phyloP scores from a whole-genome alignment of 2,113 vertebrate genomes.

The Labrus mixtus region DNA sequence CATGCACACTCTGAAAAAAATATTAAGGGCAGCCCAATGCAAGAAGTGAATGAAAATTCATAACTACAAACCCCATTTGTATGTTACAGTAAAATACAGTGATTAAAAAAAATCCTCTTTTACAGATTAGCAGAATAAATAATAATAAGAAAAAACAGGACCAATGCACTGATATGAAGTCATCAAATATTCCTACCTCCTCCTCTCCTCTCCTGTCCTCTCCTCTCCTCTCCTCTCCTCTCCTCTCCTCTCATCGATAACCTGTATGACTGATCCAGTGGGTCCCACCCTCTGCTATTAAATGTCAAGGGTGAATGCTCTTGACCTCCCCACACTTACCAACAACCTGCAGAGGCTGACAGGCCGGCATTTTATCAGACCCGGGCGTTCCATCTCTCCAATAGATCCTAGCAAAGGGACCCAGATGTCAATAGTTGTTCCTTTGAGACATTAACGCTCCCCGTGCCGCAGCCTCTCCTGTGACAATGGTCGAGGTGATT shows the following conservation, averaged over 20 bases:
- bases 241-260: slow-evolving; percentile 38
- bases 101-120: background rate
- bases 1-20: background rate
- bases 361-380: slow-evolving; percentile 38
- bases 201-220: background rate
- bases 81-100: background rate
- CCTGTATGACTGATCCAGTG: slow-evolving; percentile 37
- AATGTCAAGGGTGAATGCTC: slow-evolving; percentile 68
- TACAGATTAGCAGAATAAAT: background rate
- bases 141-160: background rate
- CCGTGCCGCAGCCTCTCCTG: slow-evolving; percentile 41
- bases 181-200: background rate
- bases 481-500: slow-evolving; percentile 71
- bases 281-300: slow-evolving; percentile 52
- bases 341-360: slow-evolving; percentile 13
- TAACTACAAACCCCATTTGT: background rate
- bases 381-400: slow-evolving; percentile 1
- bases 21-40: background rate
- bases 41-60: background rate
- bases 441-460: slow-evolving; percentile 64
- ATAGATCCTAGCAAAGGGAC: slow-evolving; percentile 37
- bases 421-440: slow-evolving; percentile 74
- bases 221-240: slow-evolving; percentile 33
- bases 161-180: background rate
- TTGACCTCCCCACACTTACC: slow-evolving; percentile 49